These are phyloP conservation scores for Arrhopalites spinosus DNA, from an alignment of 2,888 invertebrate species.

Conservation along the genomic window DNA sequence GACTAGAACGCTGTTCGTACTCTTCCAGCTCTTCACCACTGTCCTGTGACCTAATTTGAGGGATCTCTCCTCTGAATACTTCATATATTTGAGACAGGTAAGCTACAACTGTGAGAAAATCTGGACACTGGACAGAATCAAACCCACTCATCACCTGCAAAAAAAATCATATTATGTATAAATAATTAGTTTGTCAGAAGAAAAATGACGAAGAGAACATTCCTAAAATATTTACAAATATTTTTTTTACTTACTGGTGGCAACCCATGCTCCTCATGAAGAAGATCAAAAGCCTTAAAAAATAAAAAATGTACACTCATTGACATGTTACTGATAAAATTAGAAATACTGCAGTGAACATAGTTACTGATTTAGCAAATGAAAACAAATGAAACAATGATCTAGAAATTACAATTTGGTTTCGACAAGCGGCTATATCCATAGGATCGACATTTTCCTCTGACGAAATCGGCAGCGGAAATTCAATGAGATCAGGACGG, in stretches of 20 bases:
- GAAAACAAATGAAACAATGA: too few species aligned
- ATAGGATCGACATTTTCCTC: slow-evolving; percentile 65
- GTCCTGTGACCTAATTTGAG: slow-evolving; percentile 67
- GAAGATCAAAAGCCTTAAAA: slow-evolving; percentile 73
- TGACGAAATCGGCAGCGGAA: slow-evolving; percentile 65
- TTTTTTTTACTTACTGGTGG: slow-evolving; percentile 62
- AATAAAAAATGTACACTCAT: too few species aligned
- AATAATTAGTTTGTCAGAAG: too few species aligned
- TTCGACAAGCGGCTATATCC: slow-evolving; percentile 64
- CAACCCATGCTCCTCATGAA: slow-evolving; percentile 82
- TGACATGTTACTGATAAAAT: too few species aligned
- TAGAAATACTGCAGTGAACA: too few species aligned
- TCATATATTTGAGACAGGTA: slow-evolving; percentile 89
- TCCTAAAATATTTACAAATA: too few species aligned
- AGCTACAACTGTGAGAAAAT: slow-evolving; percentile 75
- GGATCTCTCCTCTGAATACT: slow-evolving; percentile 88
- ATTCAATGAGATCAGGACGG: slow-evolving; percentile 86
- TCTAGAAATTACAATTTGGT: slow-evolving; percentile 64
- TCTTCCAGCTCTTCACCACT: slow-evolving; percentile 51
- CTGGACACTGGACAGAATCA: slow-evolving; percentile 75
- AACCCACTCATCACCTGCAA: slow-evolving; percentile 71
- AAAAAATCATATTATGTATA: too few species aligned
- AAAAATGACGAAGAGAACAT: too few species aligned
- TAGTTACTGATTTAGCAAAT: too few species aligned
- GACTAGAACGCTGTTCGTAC: slow-evolving; percentile 48